Evolutionary conservation across 2,797 vertebrate species (phyloP).

Genomic region (Molossus alvarezi): DNA sequence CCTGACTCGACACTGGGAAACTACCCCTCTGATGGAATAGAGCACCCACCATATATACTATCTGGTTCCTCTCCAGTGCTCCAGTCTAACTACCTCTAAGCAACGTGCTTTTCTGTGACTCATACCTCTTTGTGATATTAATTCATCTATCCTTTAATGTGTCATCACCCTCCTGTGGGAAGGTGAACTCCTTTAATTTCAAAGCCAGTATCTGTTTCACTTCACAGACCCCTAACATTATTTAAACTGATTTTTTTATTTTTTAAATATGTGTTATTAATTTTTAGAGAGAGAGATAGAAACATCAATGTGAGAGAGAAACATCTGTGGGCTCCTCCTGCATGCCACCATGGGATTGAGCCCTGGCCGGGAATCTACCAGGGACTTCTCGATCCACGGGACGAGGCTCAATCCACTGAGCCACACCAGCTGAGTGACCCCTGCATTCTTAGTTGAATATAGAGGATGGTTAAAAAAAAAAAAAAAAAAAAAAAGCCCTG

Average conservation of each 20-base stretch:
- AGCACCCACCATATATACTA: not conserved
- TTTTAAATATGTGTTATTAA: too few relatives aligned
- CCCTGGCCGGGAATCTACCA: too few relatives aligned
- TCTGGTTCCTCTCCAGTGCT: not conserved
- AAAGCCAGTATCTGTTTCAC: conserved; percentile 53
- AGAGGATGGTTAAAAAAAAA: conserved; percentile 10
- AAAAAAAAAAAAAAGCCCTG: not conserved
- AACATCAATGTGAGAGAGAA: too few relatives aligned
- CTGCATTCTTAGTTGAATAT: conserved; percentile 55
- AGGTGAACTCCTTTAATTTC: conserved; percentile 59
- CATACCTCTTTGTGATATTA: not conserved
- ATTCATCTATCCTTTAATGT: conserved; percentile 23
- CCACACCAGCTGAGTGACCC: too few relatives aligned
- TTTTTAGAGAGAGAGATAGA: too few relatives aligned
- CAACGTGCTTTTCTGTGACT: not conserved
- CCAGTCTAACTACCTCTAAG: not conserved
- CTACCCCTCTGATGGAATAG: fast-evolving
- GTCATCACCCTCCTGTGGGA: not conserved
- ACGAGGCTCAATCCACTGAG: too few relatives aligned
- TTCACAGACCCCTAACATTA: conserved; percentile 53
- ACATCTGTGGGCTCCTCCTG: too few relatives aligned
- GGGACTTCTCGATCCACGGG: too few relatives aligned
- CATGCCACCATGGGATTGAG: too few relatives aligned
- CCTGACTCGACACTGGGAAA: not conserved
- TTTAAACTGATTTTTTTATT: not conserved